phyloP scores from a whole-genome alignment of 2,888 invertebrate species.

The Lucinisca nassula region DNA sequence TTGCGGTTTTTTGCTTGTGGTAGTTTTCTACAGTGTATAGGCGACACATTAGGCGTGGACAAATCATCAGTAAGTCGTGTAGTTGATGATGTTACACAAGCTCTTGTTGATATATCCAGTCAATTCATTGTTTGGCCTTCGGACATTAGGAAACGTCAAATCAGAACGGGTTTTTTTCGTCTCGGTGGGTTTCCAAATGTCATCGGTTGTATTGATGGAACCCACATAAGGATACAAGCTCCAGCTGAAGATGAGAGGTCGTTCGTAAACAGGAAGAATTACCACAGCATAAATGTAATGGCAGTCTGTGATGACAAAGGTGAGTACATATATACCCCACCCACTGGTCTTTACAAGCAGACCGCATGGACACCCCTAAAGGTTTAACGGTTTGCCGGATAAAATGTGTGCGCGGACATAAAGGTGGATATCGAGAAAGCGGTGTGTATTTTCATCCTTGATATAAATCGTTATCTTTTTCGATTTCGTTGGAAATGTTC shows the following conservation, averaged over 20 bases:
- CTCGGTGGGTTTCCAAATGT: slow-evolving; percentile 37
- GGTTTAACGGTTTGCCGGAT: too few relatives aligned
- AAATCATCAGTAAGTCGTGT: slow-evolving; percentile 30
- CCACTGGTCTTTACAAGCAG: too few relatives aligned
- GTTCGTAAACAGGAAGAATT: not conserved
- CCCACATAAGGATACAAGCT: too few relatives aligned
- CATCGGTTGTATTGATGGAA: slow-evolving; percentile 40
- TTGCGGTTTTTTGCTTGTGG: slow-evolving; percentile 41
- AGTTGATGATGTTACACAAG: slow-evolving; percentile 17
- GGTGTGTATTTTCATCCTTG: too few relatives aligned
- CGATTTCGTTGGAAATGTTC: too few relatives aligned
- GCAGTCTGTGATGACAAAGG: slow-evolving; percentile 2
- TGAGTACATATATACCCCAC: not conserved
- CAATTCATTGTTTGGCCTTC: not conserved
- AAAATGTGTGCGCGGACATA: too few relatives aligned
- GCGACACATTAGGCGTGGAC: slow-evolving; percentile 25
- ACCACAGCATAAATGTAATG: not conserved
- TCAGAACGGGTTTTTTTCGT: not conserved
- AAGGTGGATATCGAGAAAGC: too few relatives aligned
- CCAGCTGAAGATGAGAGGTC: not conserved
- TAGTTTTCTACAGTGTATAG: slow-evolving; percentile 24
- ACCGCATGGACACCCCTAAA: too few relatives aligned
- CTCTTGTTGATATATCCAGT: not conserved
- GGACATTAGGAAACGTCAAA: not conserved
- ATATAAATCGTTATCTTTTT: too few relatives aligned